Evolutionary conservation across 2,888 invertebrate genomes (phyloP), one percentile per base, ranked within the genome.

Genomic region (Uloborus plumipes): DNA sequence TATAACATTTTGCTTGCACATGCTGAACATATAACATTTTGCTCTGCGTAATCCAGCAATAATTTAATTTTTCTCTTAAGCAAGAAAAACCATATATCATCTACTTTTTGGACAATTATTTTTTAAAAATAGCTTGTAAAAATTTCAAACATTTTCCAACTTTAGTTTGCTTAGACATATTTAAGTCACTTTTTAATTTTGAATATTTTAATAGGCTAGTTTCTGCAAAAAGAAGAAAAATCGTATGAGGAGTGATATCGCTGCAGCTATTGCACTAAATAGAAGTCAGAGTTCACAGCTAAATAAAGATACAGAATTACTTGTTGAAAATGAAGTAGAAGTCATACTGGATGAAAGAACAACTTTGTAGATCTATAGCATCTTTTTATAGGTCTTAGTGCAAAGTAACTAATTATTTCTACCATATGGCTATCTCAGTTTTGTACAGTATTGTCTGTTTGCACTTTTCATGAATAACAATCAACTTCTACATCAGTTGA

Each of bases 271-370:
- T 88, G 94, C 94, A 26, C 91, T 94, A 85, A 92, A 92, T 88
- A 93, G 93, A 89, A 94, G 94, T 16, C 91, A 93, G 87, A 86
- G 87, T 76, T 71, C 86, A 50, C 79, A 85, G 69, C 71, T 85
- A 51, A 85, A 79, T 51, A 90, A 91, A 85, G 92, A 92, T 87
- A 92, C 91, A 14, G 92, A 92, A 86, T 90, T 91, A 15, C 91
- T 93, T 87, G 92, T 94, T 76, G 93, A 93, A 88, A 93, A 93
- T 84, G 94, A 94, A 89, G 94, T 94, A 2, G 93, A 94, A 85
- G 93, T 94, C 84, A 93, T 94, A 18, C 94, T 94, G 88, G 94
- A 94, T 88, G 94, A 94, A 90, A 90, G 94, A 85, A 94, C 94
- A 50, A 94, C 93, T 11, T 91, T 94, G 72, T 94, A 85, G 84